Evolutionary conservation across 2,888 invertebrate species (phyloP).

Genomic region (Myopa tessellatipennis): DNA sequence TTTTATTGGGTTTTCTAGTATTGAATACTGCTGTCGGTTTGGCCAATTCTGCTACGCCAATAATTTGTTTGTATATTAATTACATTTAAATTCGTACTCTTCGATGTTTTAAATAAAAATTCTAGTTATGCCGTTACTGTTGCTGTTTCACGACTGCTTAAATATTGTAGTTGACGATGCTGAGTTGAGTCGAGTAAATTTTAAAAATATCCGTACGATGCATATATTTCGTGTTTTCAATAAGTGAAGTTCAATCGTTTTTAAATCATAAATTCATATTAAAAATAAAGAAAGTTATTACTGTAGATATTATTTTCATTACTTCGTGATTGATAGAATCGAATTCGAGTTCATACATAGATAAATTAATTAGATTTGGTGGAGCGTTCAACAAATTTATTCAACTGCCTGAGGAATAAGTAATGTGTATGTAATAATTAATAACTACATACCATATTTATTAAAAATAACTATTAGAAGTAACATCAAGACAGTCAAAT

Average conservation of each 20-base stretch:
- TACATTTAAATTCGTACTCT: conserved; percentile 63
- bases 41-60: neutral
- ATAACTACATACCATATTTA: too few relatives aligned
- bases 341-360: too few relatives aligned
- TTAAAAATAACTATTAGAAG: too few relatives aligned
- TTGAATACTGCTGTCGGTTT: conserved; percentile 12
- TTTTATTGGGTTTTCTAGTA: conserved; percentile 6
- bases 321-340: too few relatives aligned
- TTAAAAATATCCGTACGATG: neutral
- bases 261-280: too few relatives aligned
- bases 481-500: too few relatives aligned
- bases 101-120: conserved; percentile 57
- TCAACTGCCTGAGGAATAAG: too few relatives aligned
- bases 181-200: neutral
- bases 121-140: conserved; percentile 5
- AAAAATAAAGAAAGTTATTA: too few relatives aligned
- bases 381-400: too few relatives aligned
- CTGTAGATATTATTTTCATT: too few relatives aligned
- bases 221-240: neutral
- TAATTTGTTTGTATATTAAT: conserved; percentile 36
- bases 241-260: neutral
- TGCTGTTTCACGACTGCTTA: neutral
- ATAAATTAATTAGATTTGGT: too few relatives aligned
- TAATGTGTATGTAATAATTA: too few relatives aligned
- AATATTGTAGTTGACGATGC: neutral